Evolutionary conservation across 2,113 vertebrate genomes (phyloP).

Genomic region (Egretta garzetta): DNA sequence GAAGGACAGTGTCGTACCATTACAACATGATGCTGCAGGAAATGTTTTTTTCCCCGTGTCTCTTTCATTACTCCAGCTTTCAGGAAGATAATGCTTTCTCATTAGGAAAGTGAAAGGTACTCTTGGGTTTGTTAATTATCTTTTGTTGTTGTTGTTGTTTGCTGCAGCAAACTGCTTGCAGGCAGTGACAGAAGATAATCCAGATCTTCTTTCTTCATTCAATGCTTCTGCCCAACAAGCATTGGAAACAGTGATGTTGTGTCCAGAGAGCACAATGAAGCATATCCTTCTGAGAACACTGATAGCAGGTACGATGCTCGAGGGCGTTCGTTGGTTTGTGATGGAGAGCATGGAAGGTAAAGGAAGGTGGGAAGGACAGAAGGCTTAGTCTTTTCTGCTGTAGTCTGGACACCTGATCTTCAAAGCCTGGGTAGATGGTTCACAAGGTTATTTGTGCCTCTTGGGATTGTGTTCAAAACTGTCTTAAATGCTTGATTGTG

Average conservation of each 20-base stretch:
- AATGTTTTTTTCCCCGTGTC: too few species aligned
- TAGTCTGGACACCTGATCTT: background rate
- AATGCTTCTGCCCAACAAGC: constrained; percentile 72
- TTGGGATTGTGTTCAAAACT: background rate
- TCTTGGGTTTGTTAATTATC: background rate
- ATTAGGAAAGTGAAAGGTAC: background rate
- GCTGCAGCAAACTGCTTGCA: constrained; percentile 91
- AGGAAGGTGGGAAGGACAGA: background rate
- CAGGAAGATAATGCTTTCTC: background rate
- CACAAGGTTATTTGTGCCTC: background rate
- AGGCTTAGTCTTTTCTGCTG: background rate
- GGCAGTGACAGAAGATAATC: constrained; percentile 94
- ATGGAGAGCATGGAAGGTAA: background rate
- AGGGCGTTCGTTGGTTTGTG: background rate
- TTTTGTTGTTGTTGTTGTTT: constrained; percentile 9
- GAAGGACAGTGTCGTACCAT: background rate
- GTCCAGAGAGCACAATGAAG: constrained; percentile 80
- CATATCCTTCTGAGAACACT: constrained; percentile 86
- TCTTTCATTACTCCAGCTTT: background rate
- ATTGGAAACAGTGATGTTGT: constrained; percentile 83
- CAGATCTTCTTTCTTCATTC: constrained; percentile 85
- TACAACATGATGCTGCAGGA: background rate
- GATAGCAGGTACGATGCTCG: constrained; percentile 80
- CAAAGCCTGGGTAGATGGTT: background rate
- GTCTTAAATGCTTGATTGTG: background rate